Evolutionary conservation across 2,113 vertebrate genomes (phyloP).

Genomic region (Nannobrachium achirus): DNA sequence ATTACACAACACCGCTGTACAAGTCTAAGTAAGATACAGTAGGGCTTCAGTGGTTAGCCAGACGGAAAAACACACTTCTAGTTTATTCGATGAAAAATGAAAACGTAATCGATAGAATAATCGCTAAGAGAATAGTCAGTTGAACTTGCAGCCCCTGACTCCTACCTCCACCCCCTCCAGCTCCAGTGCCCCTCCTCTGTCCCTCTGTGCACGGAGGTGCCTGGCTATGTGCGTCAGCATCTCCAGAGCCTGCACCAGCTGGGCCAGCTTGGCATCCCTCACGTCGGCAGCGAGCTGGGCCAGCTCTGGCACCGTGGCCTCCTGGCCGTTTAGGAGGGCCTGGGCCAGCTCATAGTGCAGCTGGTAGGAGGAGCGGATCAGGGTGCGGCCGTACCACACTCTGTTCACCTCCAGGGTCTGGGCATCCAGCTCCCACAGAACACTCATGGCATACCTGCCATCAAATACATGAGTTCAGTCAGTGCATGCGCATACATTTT

Average conservation of each 20-base stretch:
- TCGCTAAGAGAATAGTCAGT: too few species aligned
- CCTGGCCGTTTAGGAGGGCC: slow-evolving; percentile 84
- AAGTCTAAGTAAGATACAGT: too few species aligned
- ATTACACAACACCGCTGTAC: too few species aligned
- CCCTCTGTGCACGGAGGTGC: slow-evolving; percentile 81
- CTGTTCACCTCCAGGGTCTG: slow-evolving; percentile 72
- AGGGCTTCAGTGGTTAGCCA: too few species aligned
- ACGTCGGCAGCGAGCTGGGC: slow-evolving; percentile 57
- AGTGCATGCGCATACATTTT: neutral
- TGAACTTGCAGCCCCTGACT: too few species aligned
- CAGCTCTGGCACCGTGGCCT: slow-evolving; percentile 82
- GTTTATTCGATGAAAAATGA: too few species aligned
- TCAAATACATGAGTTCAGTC: too few species aligned
- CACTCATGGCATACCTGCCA: slow-evolving; percentile 90
- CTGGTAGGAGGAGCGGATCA: slow-evolving; percentile 93
- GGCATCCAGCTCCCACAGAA: slow-evolving; percentile 90
- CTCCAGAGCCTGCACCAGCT: slow-evolving; percentile 83
- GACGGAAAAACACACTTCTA: too few species aligned
- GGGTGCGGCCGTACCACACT: slow-evolving; percentile 84
- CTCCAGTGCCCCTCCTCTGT: slow-evolving; percentile 88
- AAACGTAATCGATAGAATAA: too few species aligned
- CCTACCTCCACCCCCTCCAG: slow-evolving; percentile 89
- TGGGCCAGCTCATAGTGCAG: slow-evolving; percentile 92
- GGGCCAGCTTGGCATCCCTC: slow-evolving; percentile 63
- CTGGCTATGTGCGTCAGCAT: slow-evolving; percentile 85